Percentiles rank a stretch among this genome's conserved stretches.
phyloP scores from a whole-genome alignment of 2,113 vertebrate genomes.

The Hylia prasina region DNA sequence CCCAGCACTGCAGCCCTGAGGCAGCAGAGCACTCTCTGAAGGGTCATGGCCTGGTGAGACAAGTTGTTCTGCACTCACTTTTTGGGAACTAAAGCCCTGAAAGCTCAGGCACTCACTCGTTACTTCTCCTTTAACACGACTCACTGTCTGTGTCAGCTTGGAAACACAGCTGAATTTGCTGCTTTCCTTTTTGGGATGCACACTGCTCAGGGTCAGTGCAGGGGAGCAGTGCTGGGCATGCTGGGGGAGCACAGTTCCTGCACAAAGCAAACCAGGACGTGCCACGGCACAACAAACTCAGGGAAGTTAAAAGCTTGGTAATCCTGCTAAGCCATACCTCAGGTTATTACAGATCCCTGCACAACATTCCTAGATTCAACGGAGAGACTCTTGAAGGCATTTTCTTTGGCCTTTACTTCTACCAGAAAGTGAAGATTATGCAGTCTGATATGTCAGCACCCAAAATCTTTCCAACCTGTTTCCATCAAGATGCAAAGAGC shows the following conservation, averaged over 20 bases:
- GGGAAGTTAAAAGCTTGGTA: neutral
- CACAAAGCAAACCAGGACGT: neutral
- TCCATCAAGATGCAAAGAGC: neutral
- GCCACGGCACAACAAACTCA: neutral
- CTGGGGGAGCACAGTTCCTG: neutral
- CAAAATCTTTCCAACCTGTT: neutral
- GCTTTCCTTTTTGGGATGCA: neutral
- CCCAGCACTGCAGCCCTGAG: neutral
- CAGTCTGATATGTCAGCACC: neutral
- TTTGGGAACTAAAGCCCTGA: neutral
- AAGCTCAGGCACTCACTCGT: neutral
- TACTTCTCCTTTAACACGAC: neutral
- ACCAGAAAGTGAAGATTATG: neutral
- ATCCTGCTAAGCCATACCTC: neutral
- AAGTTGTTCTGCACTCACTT: neutral
- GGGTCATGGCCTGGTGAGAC: neutral
- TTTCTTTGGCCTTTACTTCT: slow-evolving; percentile 43
- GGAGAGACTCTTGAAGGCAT: slow-evolving; percentile 26
- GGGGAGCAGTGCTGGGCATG: neutral
- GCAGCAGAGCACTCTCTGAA: neutral
- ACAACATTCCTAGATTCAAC: neutral
- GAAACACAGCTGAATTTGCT: neutral
- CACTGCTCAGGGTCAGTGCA: neutral
- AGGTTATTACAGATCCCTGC: slow-evolving; percentile 15
- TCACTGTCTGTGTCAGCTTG: rapidly evolving